Evolutionary conservation across 1,140 invertebrate species (phyloP), one percentile per base, ranked within the genome.

Genomic region (Rhagoletis zephyria): DNA sequence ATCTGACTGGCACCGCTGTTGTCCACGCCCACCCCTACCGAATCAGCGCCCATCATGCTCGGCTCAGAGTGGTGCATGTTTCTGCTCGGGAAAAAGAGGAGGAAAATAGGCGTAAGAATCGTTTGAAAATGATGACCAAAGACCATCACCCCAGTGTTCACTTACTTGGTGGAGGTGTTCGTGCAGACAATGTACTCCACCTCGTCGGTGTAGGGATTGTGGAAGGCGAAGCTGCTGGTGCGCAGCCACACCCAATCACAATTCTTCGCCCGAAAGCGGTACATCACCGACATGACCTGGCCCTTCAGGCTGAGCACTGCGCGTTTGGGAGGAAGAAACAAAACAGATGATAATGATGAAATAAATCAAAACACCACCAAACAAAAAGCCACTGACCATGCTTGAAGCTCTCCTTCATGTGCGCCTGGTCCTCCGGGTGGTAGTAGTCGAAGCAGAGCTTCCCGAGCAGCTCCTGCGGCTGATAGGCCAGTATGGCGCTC

Each of bases 131-230:
- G n/a, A n/a, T n/a, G n/a, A n/a, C n/a, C n/a, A n/a, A n/a, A n/a
- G n/a, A n/a, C n/a, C n/a, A n/a, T n/a, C n/a, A n/a, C n/a, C n/a
- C n/a, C n/a, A n/a, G n/a, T n/a, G n/a, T n/a, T n/a, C n/a, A n/a
- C n/a, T n/a, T n/a, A n/a, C 96, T 98, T 99, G 65, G 97, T 96
- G 45, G 97, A 96, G 77, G 97, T 97, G 93, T 99, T 99, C 81
- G 98, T 99, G 94, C 98, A 99, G 7, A 99, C 98, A 91, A 99
- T 98, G 92, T 99, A 99, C 92, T 99, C 98, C 5, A 99, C 97
- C 89, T 99, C 98, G 91, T 99, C 98, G 81, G 97, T 98, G 93
- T 97, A 99, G 0, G 98, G 98, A 94, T 99, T 99, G 87, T 98
- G 94, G 91, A 99, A 99, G 64, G 98, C 98, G 94, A 98, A 99